A percentile compares a stretch with the other conserved stretches of the same genome.
phyloP scores from a whole-genome alignment of 2,797 vertebrate genomes.

The Lacerta viridis region DNA sequence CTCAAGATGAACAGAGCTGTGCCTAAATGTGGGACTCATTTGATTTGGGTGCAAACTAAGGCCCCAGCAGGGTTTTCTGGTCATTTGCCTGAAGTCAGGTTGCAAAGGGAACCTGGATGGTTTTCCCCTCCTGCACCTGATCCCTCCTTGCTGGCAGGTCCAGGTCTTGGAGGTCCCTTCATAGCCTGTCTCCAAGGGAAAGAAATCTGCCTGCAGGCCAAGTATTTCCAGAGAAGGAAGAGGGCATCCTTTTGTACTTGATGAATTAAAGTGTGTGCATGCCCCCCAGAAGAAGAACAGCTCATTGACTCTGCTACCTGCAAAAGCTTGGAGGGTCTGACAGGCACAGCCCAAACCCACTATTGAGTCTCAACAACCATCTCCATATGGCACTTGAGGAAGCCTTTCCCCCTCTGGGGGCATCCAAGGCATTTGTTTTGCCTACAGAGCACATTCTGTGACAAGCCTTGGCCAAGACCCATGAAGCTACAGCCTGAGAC shows the following conservation, averaged over 20 bases:
- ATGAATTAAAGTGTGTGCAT: slow-evolving; percentile 62
- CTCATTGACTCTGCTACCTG: too few relatives aligned
- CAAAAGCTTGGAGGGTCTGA: too few relatives aligned
- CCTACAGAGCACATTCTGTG: too few relatives aligned
- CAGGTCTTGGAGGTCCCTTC: slow-evolving; percentile 58
- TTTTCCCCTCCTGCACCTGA: slow-evolving; percentile 34
- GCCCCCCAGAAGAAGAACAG: not conserved
- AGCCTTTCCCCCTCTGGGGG: not conserved
- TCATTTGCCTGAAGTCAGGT: slow-evolving; percentile 72
- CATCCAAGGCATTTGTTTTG: not conserved
- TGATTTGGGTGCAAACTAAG: not conserved
- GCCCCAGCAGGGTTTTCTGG: slow-evolving; percentile 53
- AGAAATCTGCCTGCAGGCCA: slow-evolving; percentile 61
- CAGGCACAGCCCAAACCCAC: too few relatives aligned
- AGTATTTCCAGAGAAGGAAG: slow-evolving; percentile 66
- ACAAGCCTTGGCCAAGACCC: too few relatives aligned
- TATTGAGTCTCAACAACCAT: not conserved
- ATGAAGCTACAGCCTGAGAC: too few relatives aligned
- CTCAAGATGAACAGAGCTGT: too few relatives aligned
- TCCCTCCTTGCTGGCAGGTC: slow-evolving; percentile 40
- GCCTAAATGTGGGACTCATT: slow-evolving; percentile 37
- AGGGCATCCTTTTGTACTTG: slow-evolving; percentile 54
- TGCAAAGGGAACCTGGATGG: slow-evolving; percentile 46
- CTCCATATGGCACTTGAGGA: not conserved
- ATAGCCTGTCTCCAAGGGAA: slow-evolving; percentile 72